Evolutionary conservation across 2,888 invertebrate genomes (phyloP).

Genomic region (Eristalinus aeneus): DNA sequence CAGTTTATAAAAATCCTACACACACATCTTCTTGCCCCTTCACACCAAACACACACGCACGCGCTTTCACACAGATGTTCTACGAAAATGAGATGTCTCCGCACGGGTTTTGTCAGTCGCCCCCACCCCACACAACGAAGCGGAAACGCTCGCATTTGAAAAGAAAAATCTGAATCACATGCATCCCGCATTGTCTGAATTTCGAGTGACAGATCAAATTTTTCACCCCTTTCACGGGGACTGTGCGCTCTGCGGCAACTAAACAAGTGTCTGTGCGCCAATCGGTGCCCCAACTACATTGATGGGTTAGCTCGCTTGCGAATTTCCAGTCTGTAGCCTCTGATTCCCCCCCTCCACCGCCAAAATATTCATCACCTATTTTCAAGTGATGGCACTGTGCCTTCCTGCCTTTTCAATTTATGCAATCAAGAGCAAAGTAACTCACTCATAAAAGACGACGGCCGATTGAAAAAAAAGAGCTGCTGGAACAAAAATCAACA

Average conservation of each 20-base stretch:
- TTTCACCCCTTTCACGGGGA: slow-evolving; percentile 20
- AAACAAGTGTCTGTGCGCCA: slow-evolving; percentile 44
- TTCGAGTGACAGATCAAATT: slow-evolving; percentile 49
- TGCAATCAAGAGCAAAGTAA: slow-evolving; percentile 49
- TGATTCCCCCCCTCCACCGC: slow-evolving; percentile 3
- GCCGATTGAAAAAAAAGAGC: not conserved
- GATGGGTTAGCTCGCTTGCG: not conserved
- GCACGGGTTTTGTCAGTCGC: not conserved
- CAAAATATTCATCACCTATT: slow-evolving; percentile 25
- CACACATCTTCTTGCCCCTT: not conserved
- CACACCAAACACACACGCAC: not conserved
- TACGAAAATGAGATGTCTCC: not conserved
- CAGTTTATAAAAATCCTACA: slow-evolving; percentile 21
- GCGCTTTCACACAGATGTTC: not conserved
- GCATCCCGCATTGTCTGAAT: slow-evolving; percentile 30
- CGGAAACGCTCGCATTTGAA: slow-evolving; percentile 20
- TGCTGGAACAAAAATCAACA: slow-evolving; percentile 22
- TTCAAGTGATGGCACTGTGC: slow-evolving; percentile 41
- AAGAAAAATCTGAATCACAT: slow-evolving; percentile 23
- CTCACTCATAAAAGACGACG: not conserved
- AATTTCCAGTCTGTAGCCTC: slow-evolving; percentile 20
- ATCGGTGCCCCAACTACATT: not conserved
- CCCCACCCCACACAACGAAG: not conserved
- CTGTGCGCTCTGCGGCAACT: not conserved
- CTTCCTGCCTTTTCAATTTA: slow-evolving; percentile 64